These are phyloP conservation scores for Eira barbara DNA, from an alignment of 2,113 vertebrate genomes.

Conservation along the genomic window DNA sequence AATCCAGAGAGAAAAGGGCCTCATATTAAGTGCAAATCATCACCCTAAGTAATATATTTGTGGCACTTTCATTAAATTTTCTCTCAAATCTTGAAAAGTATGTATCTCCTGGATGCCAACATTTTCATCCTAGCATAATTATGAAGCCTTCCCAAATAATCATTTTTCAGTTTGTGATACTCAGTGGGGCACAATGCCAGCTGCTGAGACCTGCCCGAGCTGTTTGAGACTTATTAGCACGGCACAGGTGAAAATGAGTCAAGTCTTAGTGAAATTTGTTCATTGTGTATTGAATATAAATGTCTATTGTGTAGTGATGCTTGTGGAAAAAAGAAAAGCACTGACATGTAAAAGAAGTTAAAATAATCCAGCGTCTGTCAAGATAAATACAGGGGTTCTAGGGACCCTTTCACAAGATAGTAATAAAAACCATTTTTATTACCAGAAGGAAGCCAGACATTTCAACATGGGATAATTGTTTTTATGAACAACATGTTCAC, in stretches of 20 bases:
- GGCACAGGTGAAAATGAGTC: slow-evolving; percentile 56
- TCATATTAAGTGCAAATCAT: slow-evolving; percentile 67
- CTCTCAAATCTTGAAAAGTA: slow-evolving; percentile 53
- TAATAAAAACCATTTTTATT: background rate
- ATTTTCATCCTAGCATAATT: slow-evolving; percentile 61
- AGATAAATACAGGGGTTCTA: background rate
- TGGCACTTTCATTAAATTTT: slow-evolving; percentile 72
- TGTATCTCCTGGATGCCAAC: slow-evolving; percentile 64
- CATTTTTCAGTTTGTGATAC: background rate
- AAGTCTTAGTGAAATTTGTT: background rate
- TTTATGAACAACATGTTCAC: background rate
- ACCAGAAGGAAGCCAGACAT: background rate
- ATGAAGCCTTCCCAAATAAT: slow-evolving; percentile 66
- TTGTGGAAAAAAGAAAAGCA: background rate
- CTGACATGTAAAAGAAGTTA: background rate
- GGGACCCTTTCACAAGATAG: background rate
- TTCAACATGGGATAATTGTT: background rate
- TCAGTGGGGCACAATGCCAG: slow-evolving; percentile 49
- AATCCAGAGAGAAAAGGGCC: slow-evolving; percentile 59
- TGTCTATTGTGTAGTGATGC: background rate
- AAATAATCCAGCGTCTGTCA: background rate
- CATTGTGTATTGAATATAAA: background rate
- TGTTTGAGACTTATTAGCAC: slow-evolving; percentile 46
- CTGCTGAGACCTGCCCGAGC: slow-evolving; percentile 46
- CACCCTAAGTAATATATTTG: slow-evolving; percentile 65